Base-by-base conservation (phyloP, 1,140 invertebrate species). In the Hyposmocoma kahamanoa region DNA sequence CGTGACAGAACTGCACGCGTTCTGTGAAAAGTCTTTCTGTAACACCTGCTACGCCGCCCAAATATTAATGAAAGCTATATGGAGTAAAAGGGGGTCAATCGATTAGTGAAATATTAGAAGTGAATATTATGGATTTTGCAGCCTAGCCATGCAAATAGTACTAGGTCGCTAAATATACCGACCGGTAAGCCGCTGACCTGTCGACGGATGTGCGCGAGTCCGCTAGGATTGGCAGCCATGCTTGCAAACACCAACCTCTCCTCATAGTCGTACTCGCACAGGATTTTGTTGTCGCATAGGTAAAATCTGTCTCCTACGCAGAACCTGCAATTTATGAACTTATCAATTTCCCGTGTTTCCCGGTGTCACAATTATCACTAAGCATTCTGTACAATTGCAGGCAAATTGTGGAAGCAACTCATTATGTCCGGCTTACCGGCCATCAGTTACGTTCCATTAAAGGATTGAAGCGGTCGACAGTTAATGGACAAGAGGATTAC, bases 221-320 rank as follows among this genome's bases (percentile, higher is more conserved):
- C 94, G 62, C 91, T 94, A 36, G 95, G 94, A 79, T 95, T 95
- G 62, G 94, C 92, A n/a, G 93, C 92, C 91, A 96, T 93, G 81
- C 92, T 95, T 19, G 95, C 95, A 74, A 96, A 97, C 48, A 96
- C 92, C 79, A 96, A 89, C 62, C 95, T 86, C 80, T 97, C 96
- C 79, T 97, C 95, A 85, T 97, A 97, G 84, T 98, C 96, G 80
- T 96, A 96, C 78, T 97, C 95, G 86, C 96, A 98, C 1, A 97
- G 89, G 56, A 98, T 96, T 87, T 96, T 96, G 87, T 97, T 97
- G 82, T 97, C 95, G 84, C 93, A 96, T 57, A 97, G 84, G 81
- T 96, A 97, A 82, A 96, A 98, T 64, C 94, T 89, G 75, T 98
- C 96, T 2, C 96, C 96, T 3, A 98, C 95, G 86, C 96, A 98